Evolutionary conservation across 2,888 invertebrate species (phyloP).

Genomic region (Calameuta filiformis): DNA sequence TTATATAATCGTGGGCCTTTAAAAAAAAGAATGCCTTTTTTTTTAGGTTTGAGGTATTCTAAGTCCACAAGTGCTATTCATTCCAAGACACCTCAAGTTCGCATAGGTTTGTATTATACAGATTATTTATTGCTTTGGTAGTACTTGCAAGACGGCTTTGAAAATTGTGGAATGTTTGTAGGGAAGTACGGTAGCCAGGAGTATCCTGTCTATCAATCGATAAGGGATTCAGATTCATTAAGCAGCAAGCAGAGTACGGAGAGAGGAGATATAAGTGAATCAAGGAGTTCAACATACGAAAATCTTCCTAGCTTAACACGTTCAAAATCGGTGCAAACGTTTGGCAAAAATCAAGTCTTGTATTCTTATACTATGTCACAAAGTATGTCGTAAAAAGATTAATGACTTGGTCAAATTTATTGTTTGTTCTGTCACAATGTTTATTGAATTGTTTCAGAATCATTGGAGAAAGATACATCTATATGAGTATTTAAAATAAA

Average conservation of each 20-base stretch:
- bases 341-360: conserved; percentile 22
- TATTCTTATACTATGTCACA: background rate
- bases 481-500: background rate
- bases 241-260: conserved; percentile 39
- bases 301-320: conserved; percentile 39
- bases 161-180: conserved; percentile 18
- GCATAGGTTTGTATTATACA: conserved; percentile 32
- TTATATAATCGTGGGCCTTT: background rate
- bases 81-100: conserved; percentile 31
- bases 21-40: background rate
- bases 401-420: background rate
- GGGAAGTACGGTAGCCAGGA: conserved; percentile 44
- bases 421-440: background rate
- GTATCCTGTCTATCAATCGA: conserved; percentile 41
- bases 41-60: conserved; percentile 48
- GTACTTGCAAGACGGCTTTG: background rate
- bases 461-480: conserved; percentile 6
- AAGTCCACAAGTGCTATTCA: conserved; percentile 54
- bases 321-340: conserved; percentile 36
- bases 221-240: conserved; percentile 29
- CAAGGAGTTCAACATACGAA: conserved; percentile 42
- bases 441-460: conserved; percentile 3
- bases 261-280: conserved; percentile 35
- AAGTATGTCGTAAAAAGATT: background rate
- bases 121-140: background rate